Evolutionary conservation across 2,888 invertebrate genomes (phyloP), one percentile per base, ranked within the genome.

Genomic region (Cerastis rubricosa): DNA sequence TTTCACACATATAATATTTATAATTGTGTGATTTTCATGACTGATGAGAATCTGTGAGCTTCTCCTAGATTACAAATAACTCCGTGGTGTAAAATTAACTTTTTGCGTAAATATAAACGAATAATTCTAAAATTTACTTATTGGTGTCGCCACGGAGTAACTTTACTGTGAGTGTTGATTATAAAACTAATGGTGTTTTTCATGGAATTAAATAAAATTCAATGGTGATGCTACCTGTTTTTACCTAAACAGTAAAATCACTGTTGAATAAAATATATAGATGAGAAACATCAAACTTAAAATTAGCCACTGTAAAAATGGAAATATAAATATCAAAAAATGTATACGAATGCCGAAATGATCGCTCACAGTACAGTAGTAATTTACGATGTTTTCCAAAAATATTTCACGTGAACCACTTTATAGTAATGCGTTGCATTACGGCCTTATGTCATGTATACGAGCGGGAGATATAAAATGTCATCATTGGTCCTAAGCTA

Each of bases 361-460:
- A 74, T 73, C 89, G 90, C 90, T 91, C 90, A 88, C 88, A 89
- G 90, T 89, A 80, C 63, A 76, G 84, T 86, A 84, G 61, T 84
- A 80, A 73, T 76, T 75, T 76, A 82, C 74, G 75, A 85, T 61
- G 71, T 88, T 86, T 87, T 80, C 86, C 85, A 85, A 88, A 74
- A 83, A 88, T 87, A 90, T 89, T 92, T 85, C 87, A 85, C 87
- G 81, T 80, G 88, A 91, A 94, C 92, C 92, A 94, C 91, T 91
- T 92, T 92, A 92, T 90, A 92, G 96, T 95, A 95, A 96, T 96
- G 95, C 94, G 76, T 76, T 80, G 94, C 95, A 96, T 96, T 96
- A 94, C 96, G 97, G 97, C 97, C 97, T 97, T 97, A 97, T 97
- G 97, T 97, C 97, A 97, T 97, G 97, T 97, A 97, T 97, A 97